Evolutionary conservation across 2,888 invertebrate genomes (phyloP), one percentile per base, ranked within the genome.

Genomic region (Liodrosophila aerea): DNA sequence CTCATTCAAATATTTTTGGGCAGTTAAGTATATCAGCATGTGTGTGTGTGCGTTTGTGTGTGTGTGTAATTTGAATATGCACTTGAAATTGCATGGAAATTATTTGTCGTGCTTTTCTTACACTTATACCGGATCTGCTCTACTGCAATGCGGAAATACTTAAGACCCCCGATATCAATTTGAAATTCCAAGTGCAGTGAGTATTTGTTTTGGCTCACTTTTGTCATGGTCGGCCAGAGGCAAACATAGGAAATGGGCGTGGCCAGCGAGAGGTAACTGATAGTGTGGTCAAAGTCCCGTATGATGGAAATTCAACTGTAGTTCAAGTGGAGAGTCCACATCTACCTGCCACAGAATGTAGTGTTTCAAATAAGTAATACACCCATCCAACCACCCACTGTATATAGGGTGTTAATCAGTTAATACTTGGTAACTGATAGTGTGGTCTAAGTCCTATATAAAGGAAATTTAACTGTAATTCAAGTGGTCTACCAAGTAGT

Each of bases 51-150:
- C 15, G 33, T 39, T 31, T 16, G 50, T 64, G 33, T 56, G 36
- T 61, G 51, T 53, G 63, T 56, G 80, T 81, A 81, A 81, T 81
- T 81, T 76, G 83, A 81, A 80, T 80, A 83, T 75, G 75, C 69
- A 81, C 83, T 81, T 81, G 57, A 81, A 76, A 74, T 74, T 68
- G 82, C 78, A 78, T 78, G 63, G 53, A 82, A 82, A 78, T 75
- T 75, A 75, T 49, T 41, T 49, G 44, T 62, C 70, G 82, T 60
- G 31, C 72, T 74, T 69, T 68, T 63, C 60, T 36, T 69, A 40
- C 50, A 69, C 65, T 70, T 70, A 73, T 75, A 74, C 66, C 75
- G 71, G 74, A 74, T 57, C 36, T 22, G 37, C 34, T 31, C 57
- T 12, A 16, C 27, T 11, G 53, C 49, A 61, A 75, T 76, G 60